Conservation (phyloP, 2,113 vertebrate species). For the Guaruba guarouba region DNA sequence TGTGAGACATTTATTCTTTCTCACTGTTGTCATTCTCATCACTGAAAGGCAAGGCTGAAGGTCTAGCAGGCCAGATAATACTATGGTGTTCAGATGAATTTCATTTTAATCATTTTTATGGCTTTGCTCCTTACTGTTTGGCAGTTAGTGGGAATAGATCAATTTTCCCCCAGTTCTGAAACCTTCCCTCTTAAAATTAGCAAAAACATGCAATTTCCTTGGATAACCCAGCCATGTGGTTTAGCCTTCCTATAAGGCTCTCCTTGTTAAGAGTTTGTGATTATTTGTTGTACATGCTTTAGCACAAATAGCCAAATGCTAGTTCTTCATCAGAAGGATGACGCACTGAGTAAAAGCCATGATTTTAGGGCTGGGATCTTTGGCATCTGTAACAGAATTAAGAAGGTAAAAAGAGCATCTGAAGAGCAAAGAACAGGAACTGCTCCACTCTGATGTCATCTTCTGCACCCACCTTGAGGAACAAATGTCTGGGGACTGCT, state of each 20-base stretch:
- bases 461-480: neutral
- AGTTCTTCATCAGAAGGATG: neutral
- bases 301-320: neutral
- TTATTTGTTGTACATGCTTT: neutral
- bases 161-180: neutral
- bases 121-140: neutral
- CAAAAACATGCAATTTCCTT: slow-evolving; percentile 21
- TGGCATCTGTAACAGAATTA: neutral
- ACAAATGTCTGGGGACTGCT: neutral
- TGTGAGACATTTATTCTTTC: neutral
- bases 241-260: neutral
- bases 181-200: neutral
- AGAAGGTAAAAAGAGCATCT: neutral
- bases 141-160: neutral
- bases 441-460: neutral
- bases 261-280: neutral
- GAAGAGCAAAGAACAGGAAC: neutral
- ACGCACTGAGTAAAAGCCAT: neutral
- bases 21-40: neutral
- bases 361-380: neutral
- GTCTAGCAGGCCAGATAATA: neutral
- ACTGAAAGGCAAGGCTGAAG: neutral
- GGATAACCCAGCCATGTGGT: neutral
- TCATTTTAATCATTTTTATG: neutral
- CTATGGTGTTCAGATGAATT: neutral